Conservation (phyloP, 2,797 vertebrate species). For the Etheostoma perlongum region DNA sequence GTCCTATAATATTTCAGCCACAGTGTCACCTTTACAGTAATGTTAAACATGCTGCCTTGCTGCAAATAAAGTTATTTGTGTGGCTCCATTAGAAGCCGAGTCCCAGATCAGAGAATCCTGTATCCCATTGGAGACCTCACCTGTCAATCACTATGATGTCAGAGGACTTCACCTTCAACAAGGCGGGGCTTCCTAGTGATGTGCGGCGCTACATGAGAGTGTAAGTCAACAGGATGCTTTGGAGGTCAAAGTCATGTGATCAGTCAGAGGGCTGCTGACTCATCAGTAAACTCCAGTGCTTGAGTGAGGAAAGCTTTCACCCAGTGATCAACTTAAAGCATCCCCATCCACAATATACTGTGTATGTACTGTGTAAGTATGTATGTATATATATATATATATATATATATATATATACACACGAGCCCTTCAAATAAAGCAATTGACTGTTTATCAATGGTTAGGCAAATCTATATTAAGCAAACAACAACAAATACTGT, state of each 20-base stretch:
- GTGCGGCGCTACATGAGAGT: conserved; percentile 95
- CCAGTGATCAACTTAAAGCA: no score
- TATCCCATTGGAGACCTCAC: conserved; percentile 93
- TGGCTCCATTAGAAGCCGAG: conserved; percentile 48
- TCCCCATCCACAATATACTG: no score
- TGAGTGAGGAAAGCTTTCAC: not conserved
- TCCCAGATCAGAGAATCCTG: conserved; percentile 62
- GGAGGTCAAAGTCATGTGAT: conserved; percentile 34
- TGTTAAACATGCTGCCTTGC: not conserved
- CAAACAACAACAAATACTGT: not conserved
- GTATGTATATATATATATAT: no score
- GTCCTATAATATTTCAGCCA: conserved; percentile 16
- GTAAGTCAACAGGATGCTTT: conserved; percentile 81
- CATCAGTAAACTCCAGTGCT: not conserved
- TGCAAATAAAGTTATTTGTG: conserved; percentile 13
- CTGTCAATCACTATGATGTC: conserved; percentile 94
- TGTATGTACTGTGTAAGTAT: no score
- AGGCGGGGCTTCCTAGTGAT: conserved; percentile 92
- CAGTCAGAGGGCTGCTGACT: conserved; percentile 31
- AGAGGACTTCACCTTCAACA: conserved; percentile 93
- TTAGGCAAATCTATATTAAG: not conserved
- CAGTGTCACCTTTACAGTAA: not conserved
- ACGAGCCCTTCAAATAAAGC: no score
- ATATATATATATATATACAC: no score
- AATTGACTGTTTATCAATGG: not conserved